These are phyloP conservation scores for Micronycteris hirsuta DNA, from an alignment of 2,113 vertebrate species.

Conservation along the genomic window DNA sequence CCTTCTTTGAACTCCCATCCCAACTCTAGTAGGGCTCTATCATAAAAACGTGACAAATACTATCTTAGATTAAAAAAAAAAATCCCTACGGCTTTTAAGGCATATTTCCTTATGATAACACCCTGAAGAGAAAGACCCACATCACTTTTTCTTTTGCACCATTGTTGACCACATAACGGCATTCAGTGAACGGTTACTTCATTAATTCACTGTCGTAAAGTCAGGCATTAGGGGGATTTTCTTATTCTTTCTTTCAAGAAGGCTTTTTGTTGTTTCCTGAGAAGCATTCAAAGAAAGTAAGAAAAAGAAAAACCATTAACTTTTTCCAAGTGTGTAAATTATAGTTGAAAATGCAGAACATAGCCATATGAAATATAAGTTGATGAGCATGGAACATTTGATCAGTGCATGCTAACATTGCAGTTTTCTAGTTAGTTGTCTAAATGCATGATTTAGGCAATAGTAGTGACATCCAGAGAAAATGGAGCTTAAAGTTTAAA, in stretches of 20 bases:
- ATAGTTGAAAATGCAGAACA: not conserved
- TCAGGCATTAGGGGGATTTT: not conserved
- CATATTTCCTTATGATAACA: not conserved
- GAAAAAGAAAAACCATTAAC: not conserved
- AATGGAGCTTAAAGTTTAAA: not conserved
- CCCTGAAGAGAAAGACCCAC: not conserved
- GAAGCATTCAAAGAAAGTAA: slow-evolving; percentile 7
- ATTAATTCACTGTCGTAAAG: slow-evolving; percentile 7
- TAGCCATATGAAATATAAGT: not conserved
- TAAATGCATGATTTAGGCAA: not conserved
- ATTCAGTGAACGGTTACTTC: not conserved
- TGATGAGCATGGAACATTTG: not conserved
- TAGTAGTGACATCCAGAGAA: not conserved
- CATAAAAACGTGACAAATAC: not conserved
- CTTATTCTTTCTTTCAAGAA: not conserved
- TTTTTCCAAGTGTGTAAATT: not conserved
- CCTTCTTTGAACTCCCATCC: not conserved
- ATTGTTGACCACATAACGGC: not conserved
- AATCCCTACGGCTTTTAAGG: not conserved
- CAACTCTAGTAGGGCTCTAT: not conserved
- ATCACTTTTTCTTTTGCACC: not conserved
- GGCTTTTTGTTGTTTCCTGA: not conserved
- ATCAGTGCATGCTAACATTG: not conserved
- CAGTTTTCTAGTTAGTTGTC: not conserved
- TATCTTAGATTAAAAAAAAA: not conserved